Base-by-base conservation (phyloP, 2,113 vertebrate species). In the Xiphophorus hellerii region DNA sequence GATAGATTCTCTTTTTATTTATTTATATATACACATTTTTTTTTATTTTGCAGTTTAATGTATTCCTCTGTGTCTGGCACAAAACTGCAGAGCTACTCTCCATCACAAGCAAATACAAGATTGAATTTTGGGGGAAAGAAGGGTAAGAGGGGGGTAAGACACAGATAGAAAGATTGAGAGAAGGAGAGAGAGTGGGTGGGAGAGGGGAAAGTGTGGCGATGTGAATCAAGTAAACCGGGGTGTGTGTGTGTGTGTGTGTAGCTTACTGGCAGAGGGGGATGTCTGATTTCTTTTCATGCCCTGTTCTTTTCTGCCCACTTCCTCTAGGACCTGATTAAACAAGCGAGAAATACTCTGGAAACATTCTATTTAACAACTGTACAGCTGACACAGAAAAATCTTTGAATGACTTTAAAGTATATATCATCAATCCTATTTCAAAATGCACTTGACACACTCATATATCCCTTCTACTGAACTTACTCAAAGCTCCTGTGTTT, bases 71-170 rank as follows among this genome's bases (percentile, higher is more conserved):
- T 35, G 78, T 71, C 81, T 84, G 89, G 86, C 71, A 82, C 85
- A 87, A 88, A 92, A 88, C 81, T 75, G 77, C 83, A 30, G 25
- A 83, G 82, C 82, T 84, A 67, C 87, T 82, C 82, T 91, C 87
- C 85, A 83, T 91, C 89, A 85, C 87, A 60, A 39, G 84, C 66
- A 84, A 90, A 89, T 83, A 88, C 87, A 81, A 92, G 90, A 93
- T 88, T 93, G 89, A 87, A 91, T 91, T 90, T 90, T 88, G 79
- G 88, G 84, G 80, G 71, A 54, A 78, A 84, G 73, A 81, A 74
- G 77, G 79, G 68, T 62, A 67, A 74, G 66, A 44, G 68, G 25
- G 39, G 62, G 81, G 28, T 70, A 69, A 82, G 69, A 69, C 81
- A 81, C 73, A 80, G 86, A 82, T 70, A 44, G 76, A 83, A 76